phyloP scores from a whole-genome alignment of 2,888 invertebrate species.

The Drosophila atripex region DNA sequence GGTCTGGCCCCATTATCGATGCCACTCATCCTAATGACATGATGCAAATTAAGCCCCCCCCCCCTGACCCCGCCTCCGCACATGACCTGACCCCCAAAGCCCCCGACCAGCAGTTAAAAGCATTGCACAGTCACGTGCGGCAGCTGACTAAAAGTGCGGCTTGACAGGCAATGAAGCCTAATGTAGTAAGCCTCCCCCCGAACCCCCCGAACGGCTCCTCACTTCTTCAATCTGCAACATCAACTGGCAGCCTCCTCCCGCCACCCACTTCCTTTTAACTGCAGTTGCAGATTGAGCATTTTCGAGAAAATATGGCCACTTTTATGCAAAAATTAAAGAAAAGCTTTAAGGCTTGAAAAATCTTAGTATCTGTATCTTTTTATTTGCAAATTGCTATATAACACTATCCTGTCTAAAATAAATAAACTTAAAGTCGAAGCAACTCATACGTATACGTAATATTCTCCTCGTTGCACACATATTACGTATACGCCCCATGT shows the following conservation, averaged over 20 bases:
- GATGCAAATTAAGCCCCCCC: conserved; percentile 67
- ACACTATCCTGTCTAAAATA: too few relatives aligned
- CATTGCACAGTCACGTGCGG: conserved; percentile 66
- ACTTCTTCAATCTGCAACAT: conserved; percentile 1
- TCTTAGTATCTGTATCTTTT: too few relatives aligned
- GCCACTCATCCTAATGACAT: conserved; percentile 67
- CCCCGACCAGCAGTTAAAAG: conserved; percentile 30
- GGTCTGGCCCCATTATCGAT: conserved; percentile 62
- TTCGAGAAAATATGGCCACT: background rate
- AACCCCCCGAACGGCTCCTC: background rate
- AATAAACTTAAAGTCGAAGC: too few relatives aligned
- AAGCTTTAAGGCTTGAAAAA: too few relatives aligned
- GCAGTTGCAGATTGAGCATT: background rate
- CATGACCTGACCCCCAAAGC: conserved; percentile 28
- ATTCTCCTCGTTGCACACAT: background rate
- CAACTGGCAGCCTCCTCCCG: conserved; percentile 5
- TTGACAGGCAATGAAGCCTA: conserved; percentile 64
- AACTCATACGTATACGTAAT: background rate
- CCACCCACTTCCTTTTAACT: background rate
- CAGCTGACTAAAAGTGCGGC: conserved; percentile 57
- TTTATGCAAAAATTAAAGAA: background rate
- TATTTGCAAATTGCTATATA: too few relatives aligned
- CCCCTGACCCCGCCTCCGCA: conserved; percentile 12
- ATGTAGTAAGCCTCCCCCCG: conserved; percentile 52
- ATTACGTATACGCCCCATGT: background rate